Evolutionary conservation across 2,113 vertebrate genomes (phyloP), one percentile per base, ranked within the genome.

Genomic region (Oreochromis niloticus): DNA sequence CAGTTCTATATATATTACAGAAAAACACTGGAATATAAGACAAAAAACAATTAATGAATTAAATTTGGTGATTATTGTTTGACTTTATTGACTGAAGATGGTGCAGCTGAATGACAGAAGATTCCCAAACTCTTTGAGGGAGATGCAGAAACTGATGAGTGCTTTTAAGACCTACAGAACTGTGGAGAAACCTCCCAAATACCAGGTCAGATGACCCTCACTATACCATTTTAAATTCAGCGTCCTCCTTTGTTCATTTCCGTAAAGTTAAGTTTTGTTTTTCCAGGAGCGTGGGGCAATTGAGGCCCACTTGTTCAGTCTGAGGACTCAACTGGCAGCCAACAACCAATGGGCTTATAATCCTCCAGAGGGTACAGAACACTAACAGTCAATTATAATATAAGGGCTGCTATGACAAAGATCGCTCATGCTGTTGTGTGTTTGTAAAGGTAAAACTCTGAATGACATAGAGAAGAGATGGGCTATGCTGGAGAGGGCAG

Each of bases 131-230:
- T 95, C 97, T 12, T 92, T 98, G 85, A 94, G 93, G 4, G 97
- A 97, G 89, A 97, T 97, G 97, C 97, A 95, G 92, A 93, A 91
- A 16, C 96, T 98, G 22, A 94, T 98, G 95, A 93, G 90, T 22
- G 95, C 95, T 34, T 99, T 99, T 84, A 97, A 98, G 93, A 95
- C 93, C 48, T 99, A 97, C 92, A 97, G 97, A 34, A 97, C 94
- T 1, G 95, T 96, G 89, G 97, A 98, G 95, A 99, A 99, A 91
- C 98, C 98, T 1, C 97, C 95, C 1, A 97, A 97, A 68, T 98
- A 98, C 84, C 97, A 97, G 91, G 94, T 93, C 4, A 52, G 81
- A 80, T 8, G 2, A n/a, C 9, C 2, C 17, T 10, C 50, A 39
- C 10, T 7, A 14, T 32, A 30, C 57, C 41, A 19, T 12, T 78